Percentiles rank a stretch among this genome's conserved stretches.
These are phyloP conservation scores for Helicoverpa armigera DNA, from an alignment of 1,140 invertebrate species.

Conservation along the genomic window DNA sequence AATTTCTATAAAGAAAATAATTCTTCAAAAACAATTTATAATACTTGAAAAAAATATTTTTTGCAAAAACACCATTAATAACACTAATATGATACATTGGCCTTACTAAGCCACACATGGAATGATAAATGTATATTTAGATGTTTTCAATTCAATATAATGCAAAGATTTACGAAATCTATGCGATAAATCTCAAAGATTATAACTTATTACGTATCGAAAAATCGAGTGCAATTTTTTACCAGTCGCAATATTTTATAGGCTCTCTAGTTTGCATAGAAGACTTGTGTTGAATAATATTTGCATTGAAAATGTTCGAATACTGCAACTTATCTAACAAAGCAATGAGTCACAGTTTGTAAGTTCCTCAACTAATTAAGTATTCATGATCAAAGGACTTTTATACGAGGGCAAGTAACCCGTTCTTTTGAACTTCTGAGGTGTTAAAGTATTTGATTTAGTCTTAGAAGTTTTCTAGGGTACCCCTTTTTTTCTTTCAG, in stretches of 20 bases:
- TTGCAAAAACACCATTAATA: neutral
- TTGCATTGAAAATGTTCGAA: slow-evolving; percentile 14
- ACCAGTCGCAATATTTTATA: neutral
- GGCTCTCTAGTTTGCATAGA: neutral
- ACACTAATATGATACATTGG: neutral
- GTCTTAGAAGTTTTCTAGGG: slow-evolving; percentile 5
- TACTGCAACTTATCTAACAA: slow-evolving; percentile 24
- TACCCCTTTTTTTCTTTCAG: slow-evolving; percentile 4
- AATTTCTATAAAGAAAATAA: too few species aligned
- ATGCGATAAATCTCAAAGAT: neutral
- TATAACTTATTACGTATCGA: neutral
- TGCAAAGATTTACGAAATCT: neutral
- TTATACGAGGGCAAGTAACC: slow-evolving; percentile 26
- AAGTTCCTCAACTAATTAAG: slow-evolving; percentile 36
- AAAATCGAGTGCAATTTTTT: neutral
- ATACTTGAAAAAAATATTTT: neutral
- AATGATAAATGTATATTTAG: neutral
- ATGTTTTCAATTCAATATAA: neutral
- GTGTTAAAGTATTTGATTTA: slow-evolving; percentile 41
- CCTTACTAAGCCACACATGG: neutral
- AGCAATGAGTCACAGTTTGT: slow-evolving; percentile 30
- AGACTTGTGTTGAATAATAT: slow-evolving; percentile 15
- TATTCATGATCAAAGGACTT: slow-evolving; percentile 39
- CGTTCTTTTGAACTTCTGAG: slow-evolving; percentile 25
- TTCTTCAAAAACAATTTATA: too few species aligned